Percentiles rank a stretch among this genome's conserved stretches.
phyloP scores from a whole-genome alignment of 2,797 vertebrate species.

The Champsocephalus esox region DNA sequence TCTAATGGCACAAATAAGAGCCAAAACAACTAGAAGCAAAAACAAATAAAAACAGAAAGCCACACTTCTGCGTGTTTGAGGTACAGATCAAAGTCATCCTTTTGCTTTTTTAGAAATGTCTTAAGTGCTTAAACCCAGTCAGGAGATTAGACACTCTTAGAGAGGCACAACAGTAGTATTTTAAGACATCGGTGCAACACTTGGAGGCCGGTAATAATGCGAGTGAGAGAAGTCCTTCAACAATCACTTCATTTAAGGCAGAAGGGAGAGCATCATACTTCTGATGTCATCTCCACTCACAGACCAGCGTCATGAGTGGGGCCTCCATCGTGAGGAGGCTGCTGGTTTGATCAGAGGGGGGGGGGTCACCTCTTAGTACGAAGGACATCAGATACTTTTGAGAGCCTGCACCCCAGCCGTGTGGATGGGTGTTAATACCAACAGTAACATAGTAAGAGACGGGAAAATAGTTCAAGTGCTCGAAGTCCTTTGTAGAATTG shows the following conservation, averaged over 20 bases:
- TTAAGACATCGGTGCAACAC: constrained; percentile 79
- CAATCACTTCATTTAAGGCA: constrained; percentile 56
- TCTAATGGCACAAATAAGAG: constrained; percentile 75
- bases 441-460: constrained; percentile 20
- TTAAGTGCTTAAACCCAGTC: constrained; percentile 81
- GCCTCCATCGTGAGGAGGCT: constrained; percentile 6
- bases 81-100: constrained; percentile 64
- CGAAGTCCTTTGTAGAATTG: constrained; percentile 15
- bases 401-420: constrained; percentile 22
- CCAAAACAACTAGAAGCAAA: constrained; percentile 74
- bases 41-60: constrained; percentile 63
- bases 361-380: constrained; percentile 5
- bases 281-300: constrained; percentile 11
- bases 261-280: constrained; percentile 36
- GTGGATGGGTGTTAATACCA: constrained; percentile 11
- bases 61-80: constrained; percentile 65
- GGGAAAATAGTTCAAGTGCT: constrained; percentile 49
- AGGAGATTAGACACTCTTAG: constrained; percentile 70
- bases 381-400: constrained; percentile 32
- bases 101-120: constrained; percentile 51
- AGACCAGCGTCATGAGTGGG: constrained; percentile 9
- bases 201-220: constrained; percentile 51
- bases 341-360: neutral
- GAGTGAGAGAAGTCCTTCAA: constrained; percentile 51
- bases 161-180: constrained; percentile 80